Base-by-base conservation (phyloP, 1,140 invertebrate genomes). In the Galleria mellonella region DNA sequence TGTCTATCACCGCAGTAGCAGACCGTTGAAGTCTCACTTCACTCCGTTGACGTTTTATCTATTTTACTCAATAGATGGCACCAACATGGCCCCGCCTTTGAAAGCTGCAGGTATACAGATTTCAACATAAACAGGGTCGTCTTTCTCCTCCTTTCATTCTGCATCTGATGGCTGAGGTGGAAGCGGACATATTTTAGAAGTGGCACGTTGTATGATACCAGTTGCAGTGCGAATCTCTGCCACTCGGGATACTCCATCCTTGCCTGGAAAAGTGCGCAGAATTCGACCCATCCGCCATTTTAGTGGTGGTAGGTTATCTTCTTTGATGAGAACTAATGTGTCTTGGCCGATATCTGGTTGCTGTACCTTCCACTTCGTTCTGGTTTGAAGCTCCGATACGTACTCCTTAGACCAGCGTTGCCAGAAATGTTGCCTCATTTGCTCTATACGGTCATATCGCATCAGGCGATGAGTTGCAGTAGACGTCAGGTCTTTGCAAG, bases 311-410 rank as follows among this genome's bases (percentile, higher is more conserved):
- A n/a, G n/a, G n/a, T n/a, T n/a, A n/a, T n/a, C n/a, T n/a, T n/a
- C n/a, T n/a, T n/a, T n/a, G n/a, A n/a, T n/a, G n/a, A 33, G 10
- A 33, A 33, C 32, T 10, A 33, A 11, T n/a, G 9, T 33, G 32
- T 10, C 10, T 33, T 7, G 32, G 4, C 11, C 11, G 11, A 33
- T 10, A 10, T 33, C 32, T 4, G 9, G 5, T 33, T 5, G 5
- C 4, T 33, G 32, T 10, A 7, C 4, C 10, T 7, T 33, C 10
- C 32, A 33, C 10, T 33, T 33, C 10, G 32, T 33, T 10, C 32
- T 33, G n/a, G n/a, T 32, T 28, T 58, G 51, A 9, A 58, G 35
- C 8, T 50, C 35, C 0, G 29, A 1, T 62, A 47, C 23, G 42
- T 83, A 38, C 11, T 38, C 36, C 15, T n/a, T 15, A 1, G 14